Percentiles rank a stretch among this genome's conserved stretches.
Evolutionary conservation across 2,888 invertebrate species (phyloP).

Genomic region (Dicyrtoma fusca): DNA sequence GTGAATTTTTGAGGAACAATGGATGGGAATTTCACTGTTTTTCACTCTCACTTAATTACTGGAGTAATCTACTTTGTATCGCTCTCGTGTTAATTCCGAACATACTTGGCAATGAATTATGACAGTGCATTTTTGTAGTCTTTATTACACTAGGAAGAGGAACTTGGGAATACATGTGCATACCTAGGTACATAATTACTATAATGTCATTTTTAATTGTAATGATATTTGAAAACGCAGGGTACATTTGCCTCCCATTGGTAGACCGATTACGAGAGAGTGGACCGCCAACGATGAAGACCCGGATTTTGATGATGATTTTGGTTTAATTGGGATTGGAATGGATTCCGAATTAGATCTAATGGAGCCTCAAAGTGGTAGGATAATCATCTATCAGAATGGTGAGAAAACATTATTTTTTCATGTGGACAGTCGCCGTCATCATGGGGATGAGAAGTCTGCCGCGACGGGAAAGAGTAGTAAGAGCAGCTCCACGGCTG

Average conservation of each 20-base stretch:
- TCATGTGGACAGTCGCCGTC: slow-evolving; percentile 20
- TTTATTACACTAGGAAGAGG: too few relatives aligned
- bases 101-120: too few relatives aligned
- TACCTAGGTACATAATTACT: too few relatives aligned
- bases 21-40: too few relatives aligned
- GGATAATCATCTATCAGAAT: slow-evolving; percentile 36
- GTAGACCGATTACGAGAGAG: slow-evolving; percentile 30
- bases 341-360: slow-evolving; percentile 24
- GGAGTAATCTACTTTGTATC: too few relatives aligned
- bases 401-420: slow-evolving; percentile 33
- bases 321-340: not conserved
- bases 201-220: too few relatives aligned
- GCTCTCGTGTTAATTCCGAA: too few relatives aligned
- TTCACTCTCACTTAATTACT: too few relatives aligned
- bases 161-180: too few relatives aligned
- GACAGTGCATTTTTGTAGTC: too few relatives aligned
- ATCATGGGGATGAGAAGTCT: not conserved
- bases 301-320: slow-evolving; percentile 7
- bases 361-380: slow-evolving; percentile 11
- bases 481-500: slow-evolving; percentile 6
- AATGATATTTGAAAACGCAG: slow-evolving; percentile 8
- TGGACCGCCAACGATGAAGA: slow-evolving; percentile 25
- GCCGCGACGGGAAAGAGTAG: not conserved
- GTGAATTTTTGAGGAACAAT: too few relatives aligned
- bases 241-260: slow-evolving; percentile 34